Evolutionary conservation across 2,888 invertebrate genomes (phyloP), one percentile per base, ranked within the genome.

Genomic region (Calliopum simillimum): DNA sequence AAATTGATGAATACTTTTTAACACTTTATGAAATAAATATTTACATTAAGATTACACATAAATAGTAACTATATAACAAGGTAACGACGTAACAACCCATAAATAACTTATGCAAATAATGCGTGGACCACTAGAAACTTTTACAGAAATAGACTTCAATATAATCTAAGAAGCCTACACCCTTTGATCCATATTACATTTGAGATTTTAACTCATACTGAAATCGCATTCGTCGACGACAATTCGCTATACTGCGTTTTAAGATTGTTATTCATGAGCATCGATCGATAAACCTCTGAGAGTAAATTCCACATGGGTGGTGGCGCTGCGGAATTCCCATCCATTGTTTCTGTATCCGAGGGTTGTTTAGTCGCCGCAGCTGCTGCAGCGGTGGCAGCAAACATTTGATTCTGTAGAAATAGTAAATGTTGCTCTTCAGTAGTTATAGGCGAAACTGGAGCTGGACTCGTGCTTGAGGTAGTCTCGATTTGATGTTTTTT

Each of bases 261-360:
- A 11, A 79, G 72, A 65, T 72, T 79, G 71, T 76, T 79, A 51
- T 77, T 80, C 77, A 84, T 79, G 56, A 85, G 73, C 84, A 85
- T 85, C 14, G 85, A 83, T 67, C 85, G 82, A 53, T 85, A 85
- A n/a, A 85, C 82, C 73, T 85, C 85, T 12, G 85, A 85, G 2
- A 85, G 78, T 12, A 85, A 79, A 69, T 83, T 84, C 85, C 85
- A 85, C 82, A 83, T 82, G 58, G 82, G 80, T 19, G 79, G 79
- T 8, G 53, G 43, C 5, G 65, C 62, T 25, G 73, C 75, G 19
- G 23, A 14, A 13, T 71, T 58, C 8, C 70, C 68, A 21, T 71
- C 69, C 12, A 70, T 33, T 41, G 61, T 44, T 55, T 73, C 23
- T 56, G 56, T 23, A 12, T 75, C 13, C 19, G 68, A 65, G 5